A percentile compares a stretch with the other conserved stretches of the same genome.
Conservation (phyloP, 2,888 invertebrate genomes). For the Sympetrum striolatum region DNA sequence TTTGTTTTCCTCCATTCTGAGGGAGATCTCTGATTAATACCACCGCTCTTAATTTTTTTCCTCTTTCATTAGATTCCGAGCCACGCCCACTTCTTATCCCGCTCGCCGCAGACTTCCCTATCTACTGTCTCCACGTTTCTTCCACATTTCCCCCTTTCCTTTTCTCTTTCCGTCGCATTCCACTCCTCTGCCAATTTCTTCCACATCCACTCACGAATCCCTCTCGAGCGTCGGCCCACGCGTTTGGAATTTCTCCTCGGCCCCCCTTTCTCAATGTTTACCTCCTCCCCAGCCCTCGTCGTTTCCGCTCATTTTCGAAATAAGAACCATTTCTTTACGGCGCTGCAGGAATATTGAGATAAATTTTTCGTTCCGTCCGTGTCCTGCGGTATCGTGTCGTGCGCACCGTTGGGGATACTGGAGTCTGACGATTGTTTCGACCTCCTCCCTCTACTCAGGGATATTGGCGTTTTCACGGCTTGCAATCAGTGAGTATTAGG, state of each 20-base stretch:
- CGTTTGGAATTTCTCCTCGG: background rate
- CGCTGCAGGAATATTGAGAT: too few species aligned
- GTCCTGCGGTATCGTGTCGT: too few species aligned
- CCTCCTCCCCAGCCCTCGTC: background rate
- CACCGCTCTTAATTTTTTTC: background rate
- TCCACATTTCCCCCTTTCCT: background rate
- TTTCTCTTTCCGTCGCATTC: background rate
- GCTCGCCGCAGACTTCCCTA: too few species aligned
- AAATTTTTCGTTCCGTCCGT: too few species aligned
- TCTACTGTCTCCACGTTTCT: background rate
- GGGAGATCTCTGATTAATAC: background rate
- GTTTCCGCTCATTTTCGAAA: background rate
- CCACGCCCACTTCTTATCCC: background rate
- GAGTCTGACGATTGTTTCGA: too few species aligned
- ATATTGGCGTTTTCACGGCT: too few species aligned
- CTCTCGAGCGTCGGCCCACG: background rate
- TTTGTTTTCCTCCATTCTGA: background rate
- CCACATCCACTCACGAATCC: background rate
- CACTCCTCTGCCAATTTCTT: background rate
- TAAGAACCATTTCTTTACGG: too few species aligned
- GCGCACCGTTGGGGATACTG: too few species aligned
- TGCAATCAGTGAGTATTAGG: too few species aligned
- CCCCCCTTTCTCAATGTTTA: background rate
- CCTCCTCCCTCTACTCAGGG: too few species aligned
- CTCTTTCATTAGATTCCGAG: background rate